A percentile compares a stretch with the other conserved stretches of the same genome.
These are phyloP conservation scores for Meghimatium bilineatum DNA, from an alignment of 2,888 invertebrate genomes.

Conservation along the genomic window DNA sequence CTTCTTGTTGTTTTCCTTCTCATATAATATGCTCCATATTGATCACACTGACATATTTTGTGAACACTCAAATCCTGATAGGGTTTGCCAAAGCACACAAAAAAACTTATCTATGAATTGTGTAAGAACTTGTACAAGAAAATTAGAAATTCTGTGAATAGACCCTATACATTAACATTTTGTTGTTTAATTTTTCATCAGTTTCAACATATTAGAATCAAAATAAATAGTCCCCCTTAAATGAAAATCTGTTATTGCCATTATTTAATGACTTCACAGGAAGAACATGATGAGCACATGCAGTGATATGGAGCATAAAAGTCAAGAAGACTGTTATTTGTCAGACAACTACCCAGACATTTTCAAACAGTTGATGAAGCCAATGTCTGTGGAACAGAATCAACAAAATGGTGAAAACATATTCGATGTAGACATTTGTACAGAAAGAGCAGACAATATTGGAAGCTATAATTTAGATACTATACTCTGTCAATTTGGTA, in stretches of 20 bases:
- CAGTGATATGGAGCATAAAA: slow-evolving; percentile 42
- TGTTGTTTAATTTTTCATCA: neutral
- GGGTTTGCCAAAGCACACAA: too few relatives aligned
- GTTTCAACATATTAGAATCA: neutral
- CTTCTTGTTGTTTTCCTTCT: too few relatives aligned
- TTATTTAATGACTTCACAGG: slow-evolving; percentile 5
- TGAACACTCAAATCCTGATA: too few relatives aligned
- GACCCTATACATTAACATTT: neutral
- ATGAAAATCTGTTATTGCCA: neutral
- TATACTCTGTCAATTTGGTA: slow-evolving; percentile 65
- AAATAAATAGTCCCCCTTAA: neutral
- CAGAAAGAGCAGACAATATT: neutral
- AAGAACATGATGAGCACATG: slow-evolving; percentile 34
- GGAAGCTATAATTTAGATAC: slow-evolving; percentile 53
- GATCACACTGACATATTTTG: too few relatives aligned
- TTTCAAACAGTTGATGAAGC: slow-evolving; percentile 8
- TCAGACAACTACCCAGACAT: neutral
- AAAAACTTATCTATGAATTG: too few relatives aligned
- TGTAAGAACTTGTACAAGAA: too few relatives aligned
- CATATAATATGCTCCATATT: too few relatives aligned
- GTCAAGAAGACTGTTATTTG: slow-evolving; percentile 36
- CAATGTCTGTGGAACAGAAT: slow-evolving; percentile 7
- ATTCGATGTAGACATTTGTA: neutral
- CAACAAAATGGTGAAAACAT: neutral
- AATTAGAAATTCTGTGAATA: neutral